phyloP scores from a whole-genome alignment of 1,140 invertebrate species.

The Hyphantria cunea region DNA sequence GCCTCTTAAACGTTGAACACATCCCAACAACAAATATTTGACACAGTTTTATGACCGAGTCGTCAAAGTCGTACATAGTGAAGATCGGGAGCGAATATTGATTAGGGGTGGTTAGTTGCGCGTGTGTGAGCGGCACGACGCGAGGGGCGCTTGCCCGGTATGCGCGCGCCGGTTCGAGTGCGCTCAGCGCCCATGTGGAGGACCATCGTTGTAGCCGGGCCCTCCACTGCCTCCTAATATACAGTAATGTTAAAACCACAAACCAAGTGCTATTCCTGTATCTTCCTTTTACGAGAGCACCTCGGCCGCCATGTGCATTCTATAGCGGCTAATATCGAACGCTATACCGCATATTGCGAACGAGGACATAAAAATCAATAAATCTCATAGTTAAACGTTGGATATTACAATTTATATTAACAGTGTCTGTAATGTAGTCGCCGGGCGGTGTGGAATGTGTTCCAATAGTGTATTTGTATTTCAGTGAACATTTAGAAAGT shows the following conservation, averaged over 20 bases:
- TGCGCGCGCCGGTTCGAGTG: slow-evolving; percentile 46
- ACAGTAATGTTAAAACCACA: slow-evolving; percentile 46
- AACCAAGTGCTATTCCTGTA: slow-evolving; percentile 13
- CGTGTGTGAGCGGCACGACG: slow-evolving; percentile 49
- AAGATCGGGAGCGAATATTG: slow-evolving; percentile 70
- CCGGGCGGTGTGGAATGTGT: slow-evolving; percentile 46
- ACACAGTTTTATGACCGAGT: slow-evolving; percentile 35
- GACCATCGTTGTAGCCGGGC: slow-evolving; percentile 43
- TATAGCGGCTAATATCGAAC: slow-evolving; percentile 33
- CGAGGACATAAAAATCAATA: slow-evolving; percentile 72
- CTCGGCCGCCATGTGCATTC: slow-evolving; percentile 19
- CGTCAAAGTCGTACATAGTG: slow-evolving; percentile 61
- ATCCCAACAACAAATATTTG: slow-evolving; percentile 11
- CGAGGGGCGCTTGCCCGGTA: slow-evolving; percentile 40
- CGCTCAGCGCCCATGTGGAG: slow-evolving; percentile 52
- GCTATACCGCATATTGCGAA: slow-evolving; percentile 26
- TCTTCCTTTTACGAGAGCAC: neutral
- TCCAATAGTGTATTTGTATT: slow-evolving; percentile 64
- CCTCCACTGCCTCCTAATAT: slow-evolving; percentile 44
- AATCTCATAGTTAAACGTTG: slow-evolving; percentile 46
- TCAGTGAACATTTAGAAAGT: slow-evolving; percentile 61
- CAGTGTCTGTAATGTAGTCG: slow-evolving; percentile 45
- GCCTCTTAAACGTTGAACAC: slow-evolving; percentile 13
- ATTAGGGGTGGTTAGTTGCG: slow-evolving; percentile 56
- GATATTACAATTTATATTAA: slow-evolving; percentile 52